Conservation (phyloP, 1,140 invertebrate genomes). For the Maconellicoccus hirsutus region DNA sequence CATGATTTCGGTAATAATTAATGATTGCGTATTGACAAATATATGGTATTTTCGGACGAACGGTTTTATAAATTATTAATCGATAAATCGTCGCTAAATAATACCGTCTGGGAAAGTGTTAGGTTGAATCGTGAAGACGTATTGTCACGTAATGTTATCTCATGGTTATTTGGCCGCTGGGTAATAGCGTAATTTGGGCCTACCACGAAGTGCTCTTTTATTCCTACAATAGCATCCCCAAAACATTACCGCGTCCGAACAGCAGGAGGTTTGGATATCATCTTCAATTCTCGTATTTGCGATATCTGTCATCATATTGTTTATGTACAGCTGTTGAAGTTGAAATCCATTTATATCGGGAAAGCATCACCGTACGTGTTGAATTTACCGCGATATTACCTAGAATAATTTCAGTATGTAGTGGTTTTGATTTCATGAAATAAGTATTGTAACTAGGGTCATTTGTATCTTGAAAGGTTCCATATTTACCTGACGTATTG, state of each 20-base stretch:
- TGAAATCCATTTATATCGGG: neutral
- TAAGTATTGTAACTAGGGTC: too few relatives aligned
- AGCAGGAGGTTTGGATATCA: neutral
- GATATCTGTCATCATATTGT: conserved; percentile 4
- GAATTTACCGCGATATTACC: neutral
- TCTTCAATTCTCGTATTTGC: neutral
- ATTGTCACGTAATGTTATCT: neutral
- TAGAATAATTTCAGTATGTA: neutral
- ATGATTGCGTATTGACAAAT: neutral
- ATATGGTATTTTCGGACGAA: neutral
- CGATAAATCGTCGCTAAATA: neutral
- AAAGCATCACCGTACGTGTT: neutral
- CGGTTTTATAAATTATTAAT: conserved; percentile 10
- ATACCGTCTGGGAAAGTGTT: neutral
- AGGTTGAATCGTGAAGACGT: neutral
- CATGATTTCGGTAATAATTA: neutral
- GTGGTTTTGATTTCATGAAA: neutral
- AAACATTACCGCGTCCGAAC: neutral
- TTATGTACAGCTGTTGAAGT: neutral
- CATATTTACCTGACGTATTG: neutral
- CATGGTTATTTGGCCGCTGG: neutral
- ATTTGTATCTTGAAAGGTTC: too few relatives aligned
- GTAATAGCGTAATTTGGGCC: neutral
- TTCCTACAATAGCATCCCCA: neutral
- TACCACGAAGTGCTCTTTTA: conserved; percentile 4